phyloP scores from a whole-genome alignment of 1,140 invertebrate genomes.

The Heliconius melpomene region DNA sequence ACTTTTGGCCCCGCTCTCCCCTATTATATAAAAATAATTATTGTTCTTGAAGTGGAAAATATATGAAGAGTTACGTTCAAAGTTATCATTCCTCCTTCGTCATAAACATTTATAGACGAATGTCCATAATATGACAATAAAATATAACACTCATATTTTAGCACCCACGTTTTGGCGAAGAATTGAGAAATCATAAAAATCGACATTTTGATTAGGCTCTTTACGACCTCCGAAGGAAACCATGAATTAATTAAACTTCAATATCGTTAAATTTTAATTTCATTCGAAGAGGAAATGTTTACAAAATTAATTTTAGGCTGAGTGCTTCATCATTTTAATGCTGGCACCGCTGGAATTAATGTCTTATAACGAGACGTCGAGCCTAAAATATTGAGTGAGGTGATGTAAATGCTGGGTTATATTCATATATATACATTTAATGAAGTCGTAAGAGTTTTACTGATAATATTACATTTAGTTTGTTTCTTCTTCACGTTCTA shows the following conservation, averaged over 20 bases:
- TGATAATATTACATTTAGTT: not conserved
- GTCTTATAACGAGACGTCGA: slow-evolving; percentile 36
- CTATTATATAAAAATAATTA: too few species aligned
- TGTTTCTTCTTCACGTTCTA: too few species aligned
- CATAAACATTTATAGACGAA: not conserved
- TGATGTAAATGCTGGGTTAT: slow-evolving; percentile 8
- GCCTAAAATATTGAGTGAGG: slow-evolving; percentile 31
- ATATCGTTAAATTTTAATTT: slow-evolving; percentile 32
- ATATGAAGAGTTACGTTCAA: too few species aligned
- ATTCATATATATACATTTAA: not conserved
- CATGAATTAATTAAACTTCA: slow-evolving; percentile 30
- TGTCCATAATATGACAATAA: not conserved
- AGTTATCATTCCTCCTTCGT: too few species aligned
- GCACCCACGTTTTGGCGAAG: not conserved
- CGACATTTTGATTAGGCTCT: not conserved
- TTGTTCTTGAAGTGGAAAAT: too few species aligned
- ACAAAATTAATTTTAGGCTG: slow-evolving; percentile 35
- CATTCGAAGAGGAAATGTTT: slow-evolving; percentile 31
- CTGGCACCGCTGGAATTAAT: slow-evolving; percentile 32
- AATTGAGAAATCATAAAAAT: slow-evolving; percentile 6
- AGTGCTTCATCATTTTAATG: slow-evolving; percentile 36
- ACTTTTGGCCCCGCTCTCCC: too few species aligned
- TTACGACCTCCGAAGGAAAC: slow-evolving; percentile 12
- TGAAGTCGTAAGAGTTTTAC: not conserved
- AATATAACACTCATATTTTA: not conserved